Evolutionary conservation across 2,888 invertebrate genomes (phyloP), one percentile per base, ranked within the genome.

Genomic region (Aphelenchoides bicaudatus): DNA sequence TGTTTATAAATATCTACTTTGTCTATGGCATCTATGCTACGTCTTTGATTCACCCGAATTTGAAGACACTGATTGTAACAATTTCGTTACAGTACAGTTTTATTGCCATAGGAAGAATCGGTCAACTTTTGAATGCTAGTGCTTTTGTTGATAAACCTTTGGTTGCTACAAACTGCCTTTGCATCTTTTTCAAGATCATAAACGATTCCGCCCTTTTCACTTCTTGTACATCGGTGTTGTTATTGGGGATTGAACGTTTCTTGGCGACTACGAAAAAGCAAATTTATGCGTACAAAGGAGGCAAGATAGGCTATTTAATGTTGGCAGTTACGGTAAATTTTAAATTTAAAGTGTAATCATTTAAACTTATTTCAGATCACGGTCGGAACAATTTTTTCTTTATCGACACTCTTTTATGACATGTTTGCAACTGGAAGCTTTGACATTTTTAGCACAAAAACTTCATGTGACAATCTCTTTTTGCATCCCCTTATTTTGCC

Each of bases 31-130:
- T 48, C 27, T 30, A 13, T 19, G 16, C 23, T 19, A 48, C 49
- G 13, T 48, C 49, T 48, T 30, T 48, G 13, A 48, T 48, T 23
- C 49, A 48, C 30, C 49, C 49, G n/a, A 48, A 48, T 16, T 27
- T 48, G 49, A 48, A 48, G 28, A 48, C 28, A 3, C 25, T 48
- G 1, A 28, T 48, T 2, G 49, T 48, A 48, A 48, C 49, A 48
- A 48, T 48, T 10, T 16, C 49, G 29, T 21, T 30, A 3, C 49
- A 48, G 30, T 48, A 48, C 31, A 29, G 29, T n/a, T 3, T 48
- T 2, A 48, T 48, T 2, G 49, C 49, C 13, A n/a, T 48, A 2
- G 49, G 49, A 10, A 1, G 49, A 37, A 48, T 48, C 2, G 49
- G 49, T 25, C 19, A 25, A 16, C 19, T 16, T 3, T 2, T 48